Base-by-base conservation (phyloP, 1,140 invertebrate genomes). In the Macrotrachela quadricornifera region DNA sequence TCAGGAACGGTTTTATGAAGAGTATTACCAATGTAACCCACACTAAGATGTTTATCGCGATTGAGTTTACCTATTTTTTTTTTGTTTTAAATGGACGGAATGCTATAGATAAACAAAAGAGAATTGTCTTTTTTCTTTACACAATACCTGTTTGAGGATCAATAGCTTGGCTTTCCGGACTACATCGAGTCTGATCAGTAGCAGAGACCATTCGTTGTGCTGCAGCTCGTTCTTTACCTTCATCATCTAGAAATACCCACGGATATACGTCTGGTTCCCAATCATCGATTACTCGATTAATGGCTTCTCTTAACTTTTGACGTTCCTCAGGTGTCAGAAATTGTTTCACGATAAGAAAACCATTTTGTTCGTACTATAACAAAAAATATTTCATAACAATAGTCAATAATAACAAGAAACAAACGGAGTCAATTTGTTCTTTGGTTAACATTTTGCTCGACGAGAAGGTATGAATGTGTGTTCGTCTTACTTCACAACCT, bases 171-270 rank as follows among this genome's bases (percentile, higher is more conserved):
- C 76, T 72, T 69, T 96, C 90, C 62, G 82, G 92, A 67, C 96
- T 96, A 62, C 79, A 83, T 45, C 83, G 75, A 30, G 95, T 81
- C 70, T 90, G 92, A 64, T 92, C 82, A 11, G 78, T 82, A 63
- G 86, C 92, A 15, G 85, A 79, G 47, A 92, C 60, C 63, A 96
- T 95, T 67, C 94, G 95, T 44, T 75, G 46, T 56, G 71, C 64
- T 8, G 60, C 54, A 39, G 57, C 58, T 54, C 64, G 64, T 56
- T 39, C 49, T 56, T 15, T 50, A 46, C 61, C 61, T 68, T 60
- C 61, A 55, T 78, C 71, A 14, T 71, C 62, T 0, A 80, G 77
- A 57, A 75, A 79, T 57, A 87, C 36, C 15, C 43, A 81, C 36
- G 81, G 67, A 56, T 76, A 76, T 30, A 79, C 74, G 49, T 70